Evolutionary conservation across 2,113 vertebrate species (phyloP).

Genomic region (Elgaria multicarinata): DNA sequence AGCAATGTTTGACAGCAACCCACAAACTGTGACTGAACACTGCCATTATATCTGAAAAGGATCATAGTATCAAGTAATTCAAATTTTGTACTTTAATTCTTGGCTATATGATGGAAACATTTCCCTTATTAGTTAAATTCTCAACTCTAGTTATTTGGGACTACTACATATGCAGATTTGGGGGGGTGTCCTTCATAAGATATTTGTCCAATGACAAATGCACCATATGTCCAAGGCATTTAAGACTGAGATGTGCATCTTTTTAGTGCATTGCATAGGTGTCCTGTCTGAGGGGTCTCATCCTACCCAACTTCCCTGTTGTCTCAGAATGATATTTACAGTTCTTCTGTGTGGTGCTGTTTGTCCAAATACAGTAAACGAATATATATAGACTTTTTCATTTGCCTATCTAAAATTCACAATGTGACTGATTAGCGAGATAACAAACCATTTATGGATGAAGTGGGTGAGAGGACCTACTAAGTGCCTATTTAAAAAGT

Average conservation of each 20-base stretch:
- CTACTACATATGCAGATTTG: fast-evolving
- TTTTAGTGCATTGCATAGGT: not conserved
- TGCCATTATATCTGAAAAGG: too few species aligned
- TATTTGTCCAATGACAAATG: not conserved
- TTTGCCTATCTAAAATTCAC: not conserved
- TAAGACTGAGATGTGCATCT: not conserved
- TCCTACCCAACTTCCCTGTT: not conserved
- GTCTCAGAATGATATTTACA: not conserved
- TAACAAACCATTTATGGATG: not conserved
- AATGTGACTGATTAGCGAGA: not conserved
- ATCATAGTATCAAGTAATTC: not conserved
- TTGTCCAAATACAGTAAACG: not conserved
- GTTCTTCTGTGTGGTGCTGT: not conserved
- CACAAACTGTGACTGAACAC: too few species aligned
- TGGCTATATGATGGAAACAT: not conserved
- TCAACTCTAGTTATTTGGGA: not conserved
- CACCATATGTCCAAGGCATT: not conserved
- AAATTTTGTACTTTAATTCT: not conserved
- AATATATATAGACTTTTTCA: not conserved
- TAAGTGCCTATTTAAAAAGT: not conserved
- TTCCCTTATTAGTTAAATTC: not conserved
- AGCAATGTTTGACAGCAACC: too few species aligned
- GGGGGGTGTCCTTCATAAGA: not conserved
- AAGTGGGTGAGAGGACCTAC: not conserved
- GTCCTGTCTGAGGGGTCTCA: not conserved